Conservation (phyloP, 2,888 invertebrate genomes). For the Trichogramma evanescens region DNA sequence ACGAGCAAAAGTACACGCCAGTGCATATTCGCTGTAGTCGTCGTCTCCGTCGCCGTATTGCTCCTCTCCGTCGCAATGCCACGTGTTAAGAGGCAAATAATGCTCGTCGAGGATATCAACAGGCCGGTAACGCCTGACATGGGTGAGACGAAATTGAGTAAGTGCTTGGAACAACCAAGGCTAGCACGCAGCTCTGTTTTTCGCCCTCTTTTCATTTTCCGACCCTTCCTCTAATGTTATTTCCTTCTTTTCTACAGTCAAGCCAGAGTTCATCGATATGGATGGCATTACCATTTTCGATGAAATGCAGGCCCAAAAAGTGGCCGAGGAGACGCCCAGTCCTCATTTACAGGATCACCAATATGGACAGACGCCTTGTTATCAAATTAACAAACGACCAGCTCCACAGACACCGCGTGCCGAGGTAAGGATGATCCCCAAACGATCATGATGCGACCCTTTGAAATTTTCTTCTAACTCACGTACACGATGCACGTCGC, state of each 20-base stretch:
- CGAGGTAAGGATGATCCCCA: constrained; percentile 32
- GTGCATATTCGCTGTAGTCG: too few relatives aligned
- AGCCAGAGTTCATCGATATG: constrained; percentile 42
- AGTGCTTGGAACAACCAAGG: constrained; percentile 5
- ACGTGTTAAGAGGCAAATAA: constrained; percentile 45
- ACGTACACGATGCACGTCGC: neutral
- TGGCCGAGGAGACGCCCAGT: constrained; percentile 52
- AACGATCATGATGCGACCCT: neutral
- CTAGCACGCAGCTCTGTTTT: neutral
- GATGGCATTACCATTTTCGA: constrained; percentile 34
- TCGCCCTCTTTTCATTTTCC: too few relatives aligned
- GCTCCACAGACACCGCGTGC: constrained; percentile 42
- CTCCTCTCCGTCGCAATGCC: constrained; percentile 32
- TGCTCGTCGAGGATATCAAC: constrained; percentile 42
- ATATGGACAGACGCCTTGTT: constrained; percentile 71
- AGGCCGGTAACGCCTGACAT: constrained; percentile 46
- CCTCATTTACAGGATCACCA: constrained; percentile 80
- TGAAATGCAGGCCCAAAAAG: constrained; percentile 41
- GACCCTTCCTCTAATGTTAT: too few relatives aligned
- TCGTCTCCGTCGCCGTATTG: too few relatives aligned
- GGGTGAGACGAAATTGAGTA: constrained; percentile 44
- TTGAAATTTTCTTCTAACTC: neutral
- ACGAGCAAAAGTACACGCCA: too few relatives aligned
- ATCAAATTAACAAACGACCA: constrained; percentile 43
- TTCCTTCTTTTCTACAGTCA: constrained; percentile 29